Evolutionary conservation across 2,888 invertebrate genomes (phyloP), one percentile per base, ranked within the genome.

Genomic region (Tinea pellionella): DNA sequence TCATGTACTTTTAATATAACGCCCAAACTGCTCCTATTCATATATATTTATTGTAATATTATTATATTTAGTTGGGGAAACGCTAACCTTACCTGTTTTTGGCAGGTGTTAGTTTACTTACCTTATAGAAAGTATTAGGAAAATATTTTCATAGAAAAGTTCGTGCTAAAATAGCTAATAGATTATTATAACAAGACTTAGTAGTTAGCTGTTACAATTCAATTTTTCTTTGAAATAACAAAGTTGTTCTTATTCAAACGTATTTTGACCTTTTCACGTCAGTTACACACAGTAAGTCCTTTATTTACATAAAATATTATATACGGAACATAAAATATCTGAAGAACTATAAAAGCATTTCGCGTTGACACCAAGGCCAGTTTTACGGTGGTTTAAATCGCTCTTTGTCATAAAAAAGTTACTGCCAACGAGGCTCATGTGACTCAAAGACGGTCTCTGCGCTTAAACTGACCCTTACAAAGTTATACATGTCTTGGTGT

Each of bases 331-430:
- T 53, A 53, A 53, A 53, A 53, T 53, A 53, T 53, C 24, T 47
- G 47, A 53, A 18, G 53, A n/a, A 18, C 53, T 24, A 53, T 53
- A 53, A 53, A 47, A 53, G 24, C 53, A 53, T 53, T 53, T 53
- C 53, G 53, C 53, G 53, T 53, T 24, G 19, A 53, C 19, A 24
- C 53, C 24, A 24, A 18, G 24, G 24, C 47, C 53, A 11, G 12
- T 53, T 53, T 53, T 53, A 53, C 24, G 53, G 53, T 24, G 53
- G 53, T 24, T 53, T 53, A 53, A 53, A 24, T 53, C 24, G 53
- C 53, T 53, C 24, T 53, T 1, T 2, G 15, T 15, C n/a, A 15
- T 15, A 16, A 47, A 47, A 47, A 47, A 47, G 47, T 47, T 47
- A 47, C 47, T 15, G n/a, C 47, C 37, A 37, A 9, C 11, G 47